These are phyloP conservation scores for Augochlora pura DNA, from an alignment of 1,140 invertebrate species.

Conservation along the genomic window DNA sequence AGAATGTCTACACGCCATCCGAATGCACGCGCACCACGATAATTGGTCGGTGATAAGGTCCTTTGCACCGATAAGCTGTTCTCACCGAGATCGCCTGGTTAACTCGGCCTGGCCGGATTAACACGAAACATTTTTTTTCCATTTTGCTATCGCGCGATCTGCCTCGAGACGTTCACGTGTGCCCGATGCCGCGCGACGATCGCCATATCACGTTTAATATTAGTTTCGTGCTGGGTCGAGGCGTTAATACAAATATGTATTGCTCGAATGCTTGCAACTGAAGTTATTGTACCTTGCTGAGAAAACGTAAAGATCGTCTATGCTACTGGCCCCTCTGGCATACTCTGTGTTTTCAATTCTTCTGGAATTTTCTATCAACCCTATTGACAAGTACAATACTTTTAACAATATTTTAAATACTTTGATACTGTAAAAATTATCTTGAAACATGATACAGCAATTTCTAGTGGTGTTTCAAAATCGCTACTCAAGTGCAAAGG, in stretches of 20 bases:
- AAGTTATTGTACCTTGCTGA: background rate
- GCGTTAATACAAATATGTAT: background rate
- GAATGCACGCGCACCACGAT: background rate
- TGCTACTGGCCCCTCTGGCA: too few species aligned
- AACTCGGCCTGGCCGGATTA: constrained; percentile 22
- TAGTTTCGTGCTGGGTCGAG: background rate
- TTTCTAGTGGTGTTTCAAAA: too few species aligned
- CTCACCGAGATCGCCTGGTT: constrained; percentile 4
- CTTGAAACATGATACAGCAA: too few species aligned
- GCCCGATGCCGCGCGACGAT: constrained; percentile 22
- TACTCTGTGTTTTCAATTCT: too few species aligned
- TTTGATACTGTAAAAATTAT: too few species aligned
- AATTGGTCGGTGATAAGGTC: constrained; percentile 35
- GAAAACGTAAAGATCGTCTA: too few species aligned
- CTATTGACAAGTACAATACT: too few species aligned
- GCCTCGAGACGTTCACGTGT: background rate
- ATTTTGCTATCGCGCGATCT: constrained; percentile 16
- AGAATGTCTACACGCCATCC: background rate
- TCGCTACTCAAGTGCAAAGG: too few species aligned
- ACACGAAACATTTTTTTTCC: constrained; percentile 37
- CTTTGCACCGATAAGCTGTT: constrained; percentile 17
- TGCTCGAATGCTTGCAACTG: background rate
- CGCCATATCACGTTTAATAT: constrained; percentile 1
- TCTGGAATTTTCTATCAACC: too few species aligned
- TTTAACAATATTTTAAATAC: too few species aligned